These are phyloP conservation scores for Stigmatopora nigra DNA, from an alignment of 2,113 vertebrate species.

Conservation along the genomic window DNA sequence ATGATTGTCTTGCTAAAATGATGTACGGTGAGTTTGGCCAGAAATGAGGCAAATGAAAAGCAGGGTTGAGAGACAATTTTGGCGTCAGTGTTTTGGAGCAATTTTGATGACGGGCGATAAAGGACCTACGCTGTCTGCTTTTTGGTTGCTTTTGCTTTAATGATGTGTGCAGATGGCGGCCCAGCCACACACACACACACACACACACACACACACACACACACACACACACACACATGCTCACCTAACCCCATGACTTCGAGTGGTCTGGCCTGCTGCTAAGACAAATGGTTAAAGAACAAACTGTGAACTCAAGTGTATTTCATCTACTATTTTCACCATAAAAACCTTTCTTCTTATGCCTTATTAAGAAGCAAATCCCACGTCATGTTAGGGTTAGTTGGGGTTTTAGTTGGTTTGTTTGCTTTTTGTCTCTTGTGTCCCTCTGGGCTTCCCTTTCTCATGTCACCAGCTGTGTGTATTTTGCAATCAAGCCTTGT, in stretches of 20 bases:
- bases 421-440: too few species aligned
- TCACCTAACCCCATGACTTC: constrained; percentile 36
- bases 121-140: constrained; percentile 26
- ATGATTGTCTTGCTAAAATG: background rate
- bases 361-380: background rate
- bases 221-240: background rate
- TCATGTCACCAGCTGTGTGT: too few species aligned
- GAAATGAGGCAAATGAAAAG: background rate
- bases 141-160: constrained; percentile 54
- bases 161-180: constrained; percentile 47
- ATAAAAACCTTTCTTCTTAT: background rate
- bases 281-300: constrained; percentile 43
- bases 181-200: constrained; percentile 18
- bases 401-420: background rate
- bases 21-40: background rate
- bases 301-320: constrained; percentile 25
- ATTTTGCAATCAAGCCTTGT: too few species aligned
- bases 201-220: background rate
- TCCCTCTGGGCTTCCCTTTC: too few species aligned
- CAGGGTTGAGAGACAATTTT: constrained; percentile 29
- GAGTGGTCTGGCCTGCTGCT: constrained; percentile 26
- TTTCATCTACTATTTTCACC: background rate
- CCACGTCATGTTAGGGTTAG: background rate
- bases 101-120: constrained; percentile 42
- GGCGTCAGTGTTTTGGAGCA: constrained; percentile 54